Evolutionary conservation across 2,888 invertebrate genomes (phyloP), one percentile per base, ranked within the genome.

Genomic region (Drosophila anomelani): DNA sequence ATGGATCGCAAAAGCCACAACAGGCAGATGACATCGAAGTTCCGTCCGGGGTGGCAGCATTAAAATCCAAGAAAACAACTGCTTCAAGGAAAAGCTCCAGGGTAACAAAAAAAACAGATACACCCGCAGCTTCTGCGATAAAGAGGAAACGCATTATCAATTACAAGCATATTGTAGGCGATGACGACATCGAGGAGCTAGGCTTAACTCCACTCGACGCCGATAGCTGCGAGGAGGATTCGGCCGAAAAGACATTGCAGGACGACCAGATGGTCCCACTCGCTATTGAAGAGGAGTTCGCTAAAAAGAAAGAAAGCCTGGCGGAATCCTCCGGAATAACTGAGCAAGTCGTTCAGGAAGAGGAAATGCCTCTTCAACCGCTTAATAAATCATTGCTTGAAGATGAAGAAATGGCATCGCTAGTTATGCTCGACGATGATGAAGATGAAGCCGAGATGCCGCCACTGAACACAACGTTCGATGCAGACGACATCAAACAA

Each of bases 401-500:
- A 10, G 58, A 57, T 32, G 2, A 80, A 12, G 88, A 88, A 47
- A 90, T 90, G 90, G 85, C 87, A 8, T 76, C 89, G 3, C 61
- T 91, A 0, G 47, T 85, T 12, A 1, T 89, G 17, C 10, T 70
- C 17, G 81, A 84, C 2, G 85, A 87, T 6, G 85, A 75, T 10
- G 76, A 72, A 6, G 77, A 72, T 8, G 71, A 51, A 10, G 20
- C 12, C 56, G 60, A 23, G 13, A 51, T 29, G 9, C 47, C 34
- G 5, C 26, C 23, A 6, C 47, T 72, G 2, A 69, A 77, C 43
- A 59, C 58, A 5, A 76, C 77, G 9, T 76, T 63, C 26, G 76
- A 79, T 55, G 71, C 70, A 8, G 41, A 62, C 1, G 70, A 78
- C 32, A 20, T 46, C 5, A 15, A 59, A n/a, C 13, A 17, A n/a